Base-by-base conservation (phyloP, 2,797 vertebrate genomes). In the Perodicticus potto region DNA sequence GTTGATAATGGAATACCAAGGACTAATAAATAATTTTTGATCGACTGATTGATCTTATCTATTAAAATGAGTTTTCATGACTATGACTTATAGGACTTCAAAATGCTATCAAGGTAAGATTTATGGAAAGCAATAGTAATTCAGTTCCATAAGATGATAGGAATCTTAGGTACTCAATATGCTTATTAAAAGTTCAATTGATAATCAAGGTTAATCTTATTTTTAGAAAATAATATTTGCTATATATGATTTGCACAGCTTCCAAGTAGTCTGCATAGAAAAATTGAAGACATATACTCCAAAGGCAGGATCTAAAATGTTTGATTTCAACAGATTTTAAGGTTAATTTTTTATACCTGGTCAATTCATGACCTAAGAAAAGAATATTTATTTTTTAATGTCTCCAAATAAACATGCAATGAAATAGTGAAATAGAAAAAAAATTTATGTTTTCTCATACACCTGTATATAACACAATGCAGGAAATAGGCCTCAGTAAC, bases 401-500 rank as follows among this genome's bases (percentile, higher is more conserved):
- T 86, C 32, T 80, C 2, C 12, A 94, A 86, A 86, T 84, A 32
- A 63, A 76, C 27, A 45, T 87, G 37, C 20, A 17, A 87, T 55
- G 34, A 95, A 83, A 94, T 69, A 49, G 1, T 72, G 3, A 88
- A 59, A 25, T 74, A 19, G 32, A 49, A 90, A 90, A 78, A 14
- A 69, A 16, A 37, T 87, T 11, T 25, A 2, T 89, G 37, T 77
- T 97, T 95, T 93, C 55, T 91, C 22, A 57, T 40, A 20, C 93
- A 34, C 57, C 14, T 85, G 91, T 91, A 40, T 82, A 55, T 70
- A 96, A 81, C 27, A 96, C 86, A 94, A 73, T 14, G 80, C 61
- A n/a, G n/a, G 67, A 94, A 91, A 93, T 82, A 89, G 80, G 93
- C 6, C 34, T 95, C 32, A 93, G 84, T 88, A 96, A 92, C 16